Evolutionary conservation across 2,888 invertebrate species (phyloP).

Genomic region (Tipula vernalis): DNA sequence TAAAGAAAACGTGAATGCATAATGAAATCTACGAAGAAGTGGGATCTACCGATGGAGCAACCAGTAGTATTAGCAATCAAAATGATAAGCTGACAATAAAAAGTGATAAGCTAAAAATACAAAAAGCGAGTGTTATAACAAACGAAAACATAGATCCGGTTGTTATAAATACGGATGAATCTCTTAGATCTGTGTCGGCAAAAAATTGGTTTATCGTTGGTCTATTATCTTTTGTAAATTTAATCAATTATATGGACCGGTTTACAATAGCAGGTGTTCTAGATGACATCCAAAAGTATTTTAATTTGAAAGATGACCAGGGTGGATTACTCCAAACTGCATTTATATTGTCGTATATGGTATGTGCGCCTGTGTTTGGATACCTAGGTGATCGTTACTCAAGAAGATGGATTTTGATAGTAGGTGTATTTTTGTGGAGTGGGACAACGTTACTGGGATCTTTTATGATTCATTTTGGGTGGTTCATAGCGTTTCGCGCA

Average conservation of each 20-base stretch:
- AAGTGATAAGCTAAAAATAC: background rate
- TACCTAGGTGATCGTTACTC: slow-evolving; percentile 95
- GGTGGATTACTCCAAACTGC: slow-evolving; percentile 87
- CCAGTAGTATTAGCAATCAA: background rate
- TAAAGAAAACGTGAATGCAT: no score
- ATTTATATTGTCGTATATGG: slow-evolving; percentile 94
- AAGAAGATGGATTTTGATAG: slow-evolving; percentile 78
- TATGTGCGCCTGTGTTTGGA: slow-evolving; percentile 94
- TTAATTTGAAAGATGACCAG: slow-evolving; percentile 58
- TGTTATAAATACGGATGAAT: background rate
- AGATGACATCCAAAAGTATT: slow-evolving; percentile 59
- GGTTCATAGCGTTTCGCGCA: slow-evolving; percentile 78
- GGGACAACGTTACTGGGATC: slow-evolving; percentile 87
- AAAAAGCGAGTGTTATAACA: background rate
- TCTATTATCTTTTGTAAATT: slow-evolving; percentile 83
- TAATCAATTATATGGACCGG: slow-evolving; percentile 99
- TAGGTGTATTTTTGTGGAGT: slow-evolving; percentile 89
- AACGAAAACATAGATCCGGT: background rate
- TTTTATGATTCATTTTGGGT: slow-evolving; percentile 58
- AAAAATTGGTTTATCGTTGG: slow-evolving; percentile 46
- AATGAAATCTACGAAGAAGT: background rate
- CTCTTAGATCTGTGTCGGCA: slow-evolving; percentile 19
- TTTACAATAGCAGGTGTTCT: slow-evolving; percentile 95
- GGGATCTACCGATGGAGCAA: background rate
- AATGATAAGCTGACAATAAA: background rate